Conservation (phyloP, 2,797 vertebrate genomes). For the Lophotriccus pileatus region DNA sequence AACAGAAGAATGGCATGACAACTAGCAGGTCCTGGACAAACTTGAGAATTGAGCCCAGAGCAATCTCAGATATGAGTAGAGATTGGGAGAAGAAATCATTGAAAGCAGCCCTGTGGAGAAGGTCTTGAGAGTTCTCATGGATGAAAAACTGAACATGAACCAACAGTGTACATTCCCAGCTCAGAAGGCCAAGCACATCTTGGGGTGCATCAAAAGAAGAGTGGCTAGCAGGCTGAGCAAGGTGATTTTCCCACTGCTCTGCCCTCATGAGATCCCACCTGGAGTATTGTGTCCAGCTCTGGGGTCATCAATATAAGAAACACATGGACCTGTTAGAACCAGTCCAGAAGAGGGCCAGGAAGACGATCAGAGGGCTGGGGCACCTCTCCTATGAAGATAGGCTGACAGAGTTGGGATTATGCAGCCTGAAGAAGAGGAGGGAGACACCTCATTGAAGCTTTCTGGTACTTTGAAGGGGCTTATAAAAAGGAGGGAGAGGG, state of each 20-base stretch:
- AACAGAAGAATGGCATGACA: fast-evolving
- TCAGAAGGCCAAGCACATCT: not conserved
- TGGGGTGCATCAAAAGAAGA: not conserved
- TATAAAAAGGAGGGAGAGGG: not conserved
- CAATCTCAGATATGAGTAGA: not conserved
- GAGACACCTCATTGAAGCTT: not conserved
- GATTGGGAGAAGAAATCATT: not conserved
- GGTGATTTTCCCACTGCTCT: not conserved
- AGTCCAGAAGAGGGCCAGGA: too few species aligned
- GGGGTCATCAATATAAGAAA: not conserved
- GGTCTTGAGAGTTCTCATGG: not conserved
- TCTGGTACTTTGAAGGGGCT: not conserved
- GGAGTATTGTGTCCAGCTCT: not conserved
- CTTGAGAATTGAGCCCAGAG: not conserved
- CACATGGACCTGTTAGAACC: fast-evolving
- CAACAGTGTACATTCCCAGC: fast-evolving
- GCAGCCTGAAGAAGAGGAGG: not conserved
- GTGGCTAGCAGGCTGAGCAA: not conserved
- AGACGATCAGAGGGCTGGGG: not conserved
- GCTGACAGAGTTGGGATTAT: not conserved
- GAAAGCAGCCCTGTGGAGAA: not conserved
- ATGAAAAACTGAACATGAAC: not conserved
- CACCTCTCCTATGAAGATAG: not conserved
- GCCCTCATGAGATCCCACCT: not conserved
- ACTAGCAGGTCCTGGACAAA: not conserved